Evolutionary conservation across 2,113 vertebrate genomes (phyloP), one percentile per base, ranked within the genome.

Genomic region (Phrynosoma blainvillii): DNA sequence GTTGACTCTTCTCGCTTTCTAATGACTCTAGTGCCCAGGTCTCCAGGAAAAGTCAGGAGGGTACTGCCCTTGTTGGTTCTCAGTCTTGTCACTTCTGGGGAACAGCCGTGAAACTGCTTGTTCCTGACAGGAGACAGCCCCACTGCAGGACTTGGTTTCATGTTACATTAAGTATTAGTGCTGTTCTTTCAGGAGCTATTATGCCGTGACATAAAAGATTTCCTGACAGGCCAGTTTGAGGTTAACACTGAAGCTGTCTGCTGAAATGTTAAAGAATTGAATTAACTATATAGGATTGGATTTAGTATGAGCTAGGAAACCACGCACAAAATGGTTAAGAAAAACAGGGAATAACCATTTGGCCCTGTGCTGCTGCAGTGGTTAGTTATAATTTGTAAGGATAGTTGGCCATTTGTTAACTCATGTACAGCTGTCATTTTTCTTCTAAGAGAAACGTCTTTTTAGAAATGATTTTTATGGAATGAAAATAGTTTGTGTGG

Each of bases 121-220:
- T 93, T 97, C 95, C 95, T 97, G 97, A 97, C 96, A 96, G 96
- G 95, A 96, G 96, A 96, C 95, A 96, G 95, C 93, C 95, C 93
- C 94, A 93, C 94, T 94, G 95, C 95, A 95, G 94, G 96, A 94
- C 94, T 89, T 94, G 96, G 97, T 95, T 97, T 97, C 97, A 97
- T 97, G 96, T 97, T 96, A 96, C 97, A 96, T 97, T 97, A 97
- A 97, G 95, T 96, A 96, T 97, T 96, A 97, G 94, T 94, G 90
- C 96, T 96, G 95, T 96, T 97, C 96, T 97, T 97, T 97, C 96
- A 96, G 96, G 95, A 96, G 93, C 95, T 95, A 96, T 97, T 97
- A 97, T 96, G 95, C 94, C 95, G 91, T 96, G 95, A 97, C 97
- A 96, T 97, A 96, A 97, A 97, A 97, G 96, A 96, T 96, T 95